Percentiles rank a stretch among this genome's conserved stretches.
Evolutionary conservation across 2,888 invertebrate genomes (phyloP).

Genomic region (Acholoe squamosa): DNA sequence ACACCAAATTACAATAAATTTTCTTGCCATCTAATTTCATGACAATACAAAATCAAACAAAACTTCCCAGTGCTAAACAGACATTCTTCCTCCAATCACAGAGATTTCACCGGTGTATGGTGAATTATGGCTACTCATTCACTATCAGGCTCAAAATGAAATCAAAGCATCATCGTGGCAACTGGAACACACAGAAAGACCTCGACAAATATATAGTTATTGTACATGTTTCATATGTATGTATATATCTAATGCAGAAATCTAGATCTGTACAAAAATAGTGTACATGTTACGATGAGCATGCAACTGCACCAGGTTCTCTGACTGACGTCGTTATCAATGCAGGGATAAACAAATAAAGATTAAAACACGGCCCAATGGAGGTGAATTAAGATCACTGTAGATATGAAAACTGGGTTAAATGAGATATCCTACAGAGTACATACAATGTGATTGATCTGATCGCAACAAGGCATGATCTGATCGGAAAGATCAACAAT

Average conservation of each 20-base stretch:
- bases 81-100: background rate
- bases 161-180: background rate
- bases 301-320: background rate
- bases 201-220: slow-evolving; percentile 21
- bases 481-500: too few relatives aligned
- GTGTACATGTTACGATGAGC: background rate
- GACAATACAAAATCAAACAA: background rate
- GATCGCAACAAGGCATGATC: too few relatives aligned
- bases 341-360: too few relatives aligned
- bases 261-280: slow-evolving; percentile 36
- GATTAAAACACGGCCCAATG: too few relatives aligned
- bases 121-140: too few relatives aligned
- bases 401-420: too few relatives aligned
- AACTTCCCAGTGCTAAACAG: background rate
- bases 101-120: background rate
- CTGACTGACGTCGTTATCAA: too few relatives aligned
- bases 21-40: background rate
- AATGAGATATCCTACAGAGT: too few relatives aligned
- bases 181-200: slow-evolving; percentile 15
- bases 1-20: background rate
- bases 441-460: too few relatives aligned
- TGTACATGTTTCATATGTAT: background rate
- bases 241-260: slow-evolving; percentile 44
- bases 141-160: background rate
- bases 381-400: too few relatives aligned